Evolutionary conservation across 2,888 invertebrate genomes (phyloP).

Genomic region (Brachypalpus laphriformis): DNA sequence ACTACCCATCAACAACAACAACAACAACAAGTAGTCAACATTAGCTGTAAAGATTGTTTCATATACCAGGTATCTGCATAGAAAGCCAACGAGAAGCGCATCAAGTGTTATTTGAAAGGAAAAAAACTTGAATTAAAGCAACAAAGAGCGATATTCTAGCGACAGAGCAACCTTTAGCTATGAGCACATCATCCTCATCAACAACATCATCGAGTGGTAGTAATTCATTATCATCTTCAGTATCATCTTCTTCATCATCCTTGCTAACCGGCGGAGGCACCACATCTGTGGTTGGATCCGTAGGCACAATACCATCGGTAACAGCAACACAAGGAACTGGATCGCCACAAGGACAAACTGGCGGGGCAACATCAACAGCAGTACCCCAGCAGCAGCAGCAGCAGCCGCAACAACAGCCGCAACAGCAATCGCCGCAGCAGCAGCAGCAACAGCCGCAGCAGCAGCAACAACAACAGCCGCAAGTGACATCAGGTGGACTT

Average conservation of each 20-base stretch:
- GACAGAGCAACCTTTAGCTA: conserved; percentile 71
- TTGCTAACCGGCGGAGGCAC: conserved; percentile 52
- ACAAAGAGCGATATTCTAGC: conserved; percentile 53
- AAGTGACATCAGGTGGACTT: conserved; percentile 36
- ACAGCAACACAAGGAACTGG: conserved; percentile 45
- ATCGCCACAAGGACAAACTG: conserved; percentile 57
- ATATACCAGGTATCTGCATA: not conserved
- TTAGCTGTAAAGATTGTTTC: not conserved
- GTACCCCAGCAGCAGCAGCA: conserved; percentile 27
- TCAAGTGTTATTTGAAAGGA: not conserved
- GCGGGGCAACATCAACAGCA: not conserved
- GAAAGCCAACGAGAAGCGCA: not conserved
- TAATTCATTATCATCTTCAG: conserved; percentile 73
- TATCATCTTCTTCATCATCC: conserved; percentile 67
- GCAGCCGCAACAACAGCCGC: conserved; percentile 22
- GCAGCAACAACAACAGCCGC: conserved; percentile 28
- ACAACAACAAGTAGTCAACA: conserved; percentile 2
- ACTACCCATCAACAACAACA: not conserved
- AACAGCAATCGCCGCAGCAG: conserved; percentile 39
- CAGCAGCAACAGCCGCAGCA: too few relatives aligned
- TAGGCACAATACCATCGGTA: conserved; percentile 35
- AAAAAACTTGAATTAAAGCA: conserved; percentile 17
- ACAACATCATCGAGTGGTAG: conserved; percentile 74
- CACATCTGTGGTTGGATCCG: conserved; percentile 64
- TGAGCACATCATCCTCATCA: conserved; percentile 73